Evolutionary conservation across 2,113 vertebrate genomes (phyloP), one percentile per base, ranked within the genome.

Genomic region (Mellivora capensis): DNA sequence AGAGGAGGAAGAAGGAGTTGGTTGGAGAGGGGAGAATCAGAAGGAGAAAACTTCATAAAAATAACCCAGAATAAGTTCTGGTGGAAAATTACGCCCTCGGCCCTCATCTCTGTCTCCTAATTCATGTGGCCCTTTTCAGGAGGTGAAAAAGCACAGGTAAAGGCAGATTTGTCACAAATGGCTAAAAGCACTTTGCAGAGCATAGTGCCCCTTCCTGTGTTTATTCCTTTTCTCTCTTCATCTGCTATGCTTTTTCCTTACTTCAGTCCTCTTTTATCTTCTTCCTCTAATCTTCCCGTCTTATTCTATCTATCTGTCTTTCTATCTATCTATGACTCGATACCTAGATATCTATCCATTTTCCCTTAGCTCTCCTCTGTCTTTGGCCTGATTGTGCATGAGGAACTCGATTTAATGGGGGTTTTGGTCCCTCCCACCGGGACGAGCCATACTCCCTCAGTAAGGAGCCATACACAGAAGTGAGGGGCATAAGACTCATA

Each of bases 161-260:
- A 0, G 20, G 12, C 2, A 79, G 42, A 52, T n/a, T 79, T 54
- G 17, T 82, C 21, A 64, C n/a, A 31, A 88, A 64, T 27, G 14
- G 6, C n/a, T 44, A 9, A 64, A 74, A 74, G 52, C 42, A 49
- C 6, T 25, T 79, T 14, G 20, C 10, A 27, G 49, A n/a, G 13
- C 21, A 18, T 6, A 62, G 10, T 0, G 4, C 0, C 11, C 15
- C 2, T 31, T 47, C 10, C 12, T 3, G 47, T 23, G 4, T 31
- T 3, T 12, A n/a, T 11, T 2, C 2, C 15, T 37, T 85, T 25
- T 61, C 13, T 80, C 13, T 23, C 3, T 69, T 13, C 49, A 12
- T 21, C 31, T n/a, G 4, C 21, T 23, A 3, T 6, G 20, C 20
- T 42, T 77, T 74, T 1, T 64, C 1, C 4, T 52, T 54, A 15